Percentiles rank a stretch among this genome's conserved stretches.
phyloP scores from a whole-genome alignment of 1,140 invertebrate species.

The Formica selysi region DNA sequence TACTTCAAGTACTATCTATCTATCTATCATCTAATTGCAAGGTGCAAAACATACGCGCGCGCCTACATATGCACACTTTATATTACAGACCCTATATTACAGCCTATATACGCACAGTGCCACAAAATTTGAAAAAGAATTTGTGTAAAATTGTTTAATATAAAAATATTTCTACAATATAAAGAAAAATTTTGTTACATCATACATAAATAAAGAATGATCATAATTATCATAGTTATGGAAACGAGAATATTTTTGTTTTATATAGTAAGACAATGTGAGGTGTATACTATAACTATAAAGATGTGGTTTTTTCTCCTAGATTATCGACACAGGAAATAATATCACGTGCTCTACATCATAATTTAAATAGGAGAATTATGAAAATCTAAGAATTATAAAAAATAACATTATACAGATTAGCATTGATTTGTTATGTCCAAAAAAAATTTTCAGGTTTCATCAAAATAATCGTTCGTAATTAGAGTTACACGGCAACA shows the following conservation, averaged over 20 bases:
- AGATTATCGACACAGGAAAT: slow-evolving; percentile 29
- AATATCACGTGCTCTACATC: neutral
- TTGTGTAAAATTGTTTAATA: neutral
- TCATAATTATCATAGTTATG: slow-evolving; percentile 3
- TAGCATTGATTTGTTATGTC: neutral
- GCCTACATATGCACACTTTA: neutral
- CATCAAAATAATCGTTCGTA: neutral
- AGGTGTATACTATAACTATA: neutral
- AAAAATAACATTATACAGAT: neutral
- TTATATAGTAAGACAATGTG: neutral
- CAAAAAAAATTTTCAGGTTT: slow-evolving; percentile 20
- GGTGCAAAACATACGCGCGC: neutral
- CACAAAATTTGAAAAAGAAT: neutral
- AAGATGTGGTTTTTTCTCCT: slow-evolving; percentile 25
- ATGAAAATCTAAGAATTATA: neutral
- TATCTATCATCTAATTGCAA: neutral
- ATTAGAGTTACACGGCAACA: neutral
- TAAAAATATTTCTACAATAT: neutral
- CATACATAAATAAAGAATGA: neutral
- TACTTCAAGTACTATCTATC: neutral
- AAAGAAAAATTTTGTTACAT: neutral
- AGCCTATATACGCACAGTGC: neutral
- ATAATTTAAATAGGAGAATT: neutral
- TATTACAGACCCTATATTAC: no score
- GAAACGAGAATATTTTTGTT: slow-evolving; percentile 14